Evolutionary conservation across 2,888 invertebrate genomes (phyloP), one percentile per base, ranked within the genome.

Genomic region (Oscheius sp.): DNA sequence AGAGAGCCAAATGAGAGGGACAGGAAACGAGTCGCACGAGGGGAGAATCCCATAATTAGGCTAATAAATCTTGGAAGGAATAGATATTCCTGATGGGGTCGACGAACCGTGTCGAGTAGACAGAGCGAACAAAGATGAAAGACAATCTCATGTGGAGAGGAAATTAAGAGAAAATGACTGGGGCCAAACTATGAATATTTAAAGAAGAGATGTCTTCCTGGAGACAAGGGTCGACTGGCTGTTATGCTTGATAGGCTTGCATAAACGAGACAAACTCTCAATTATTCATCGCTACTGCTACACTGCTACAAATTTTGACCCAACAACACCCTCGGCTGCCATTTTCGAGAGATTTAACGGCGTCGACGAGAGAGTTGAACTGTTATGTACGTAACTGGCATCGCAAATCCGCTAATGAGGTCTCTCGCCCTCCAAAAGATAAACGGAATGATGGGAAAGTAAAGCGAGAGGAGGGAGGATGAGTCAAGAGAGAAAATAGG

Each of bases 31-130:
- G 58, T 58, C 27, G 25, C 29, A 27, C 25, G 25, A 27, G 16
- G n/a, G 27, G 27, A 58, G 61, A 61, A 61, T 41, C 43, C 41
- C 61, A 43, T 61, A 61, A 61, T 61, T 61, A 41, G 61, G 41
- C 61, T 61, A 61, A 61, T 61, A 61, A 61, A 61, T 61, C 61
- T 21, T 27, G 16, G 58, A 58, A 12, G 58, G 13, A 16, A 16
- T 45, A 13, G 16, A 18, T 7, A 49, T 16, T 3, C 16, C 45
- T 45, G 49, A 49, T 16, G 16, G 49, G 21, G 49, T 13, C 3
- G 49, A 5, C 21, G 49, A 45, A 49, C 21, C 23, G 41, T 9
- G 61, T 41, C 6, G 16, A 18, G 61, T n/a, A n/a, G 41, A 43
- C n/a, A 12, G 18, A 21, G n/a, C 25, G n/a, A 6, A 13, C 27